A percentile compares a stretch with the other conserved stretches of the same genome.
These are phyloP conservation scores for Colistium nudipinnis DNA, from an alignment of 2,113 vertebrate species.

Conservation along the genomic window DNA sequence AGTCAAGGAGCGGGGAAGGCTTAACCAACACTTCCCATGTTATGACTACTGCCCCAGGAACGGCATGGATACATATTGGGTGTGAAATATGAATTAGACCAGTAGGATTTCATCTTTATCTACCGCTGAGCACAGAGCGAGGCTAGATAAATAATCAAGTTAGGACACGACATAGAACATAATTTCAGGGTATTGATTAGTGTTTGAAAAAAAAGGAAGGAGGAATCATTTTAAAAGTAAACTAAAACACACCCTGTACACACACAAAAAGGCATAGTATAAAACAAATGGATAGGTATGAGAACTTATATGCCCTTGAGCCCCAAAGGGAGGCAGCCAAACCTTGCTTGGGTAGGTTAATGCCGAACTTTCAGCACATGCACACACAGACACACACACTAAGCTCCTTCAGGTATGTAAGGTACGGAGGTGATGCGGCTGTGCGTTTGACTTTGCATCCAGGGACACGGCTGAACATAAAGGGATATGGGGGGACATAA, in stretches of 20 bases:
- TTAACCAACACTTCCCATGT: conserved; percentile 69
- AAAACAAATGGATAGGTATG: conserved; percentile 32
- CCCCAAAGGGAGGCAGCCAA: conserved; percentile 45
- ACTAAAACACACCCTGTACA: conserved; percentile 22
- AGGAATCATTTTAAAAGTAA: background rate
- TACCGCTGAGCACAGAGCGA: conserved; percentile 29
- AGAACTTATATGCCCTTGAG: conserved; percentile 50
- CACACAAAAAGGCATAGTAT: conserved; percentile 17
- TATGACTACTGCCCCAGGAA: conserved; percentile 65
- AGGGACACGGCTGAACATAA: conserved; percentile 75
- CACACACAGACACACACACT: conserved; percentile 6
- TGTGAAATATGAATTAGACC: conserved; percentile 72
- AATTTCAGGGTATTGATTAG: too few relatives aligned
- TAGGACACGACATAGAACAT: too few relatives aligned
- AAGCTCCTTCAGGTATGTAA: conserved; percentile 56
- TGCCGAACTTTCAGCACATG: conserved; percentile 50
- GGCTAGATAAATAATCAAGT: conserved; percentile 7
- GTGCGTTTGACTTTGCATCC: conserved; percentile 61
- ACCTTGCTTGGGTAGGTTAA: conserved; percentile 62
- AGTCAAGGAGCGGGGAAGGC: conserved; percentile 59
- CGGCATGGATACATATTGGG: conserved; percentile 63
- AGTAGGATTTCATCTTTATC: conserved; percentile 69
- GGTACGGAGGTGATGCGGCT: conserved; percentile 65
- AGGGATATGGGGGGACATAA: conserved; percentile 62
- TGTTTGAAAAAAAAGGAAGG: background rate